Evolutionary conservation across 1,140 invertebrate species (phyloP), one percentile per base, ranked within the genome.

Genomic region (Drosophila melanica): DNA sequence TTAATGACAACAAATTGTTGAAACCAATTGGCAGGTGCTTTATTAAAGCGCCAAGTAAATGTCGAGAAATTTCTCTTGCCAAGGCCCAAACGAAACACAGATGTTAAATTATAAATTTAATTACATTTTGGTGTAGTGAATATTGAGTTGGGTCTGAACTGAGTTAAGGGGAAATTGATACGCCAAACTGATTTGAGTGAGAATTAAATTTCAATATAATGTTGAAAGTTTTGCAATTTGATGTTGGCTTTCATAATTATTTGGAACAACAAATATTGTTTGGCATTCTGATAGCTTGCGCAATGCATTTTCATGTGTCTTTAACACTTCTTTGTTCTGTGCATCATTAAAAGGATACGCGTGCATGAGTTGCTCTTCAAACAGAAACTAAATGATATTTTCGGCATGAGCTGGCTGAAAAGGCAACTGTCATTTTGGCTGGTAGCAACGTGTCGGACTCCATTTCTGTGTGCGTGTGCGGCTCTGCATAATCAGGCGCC

Each of bases 1-100:
- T 80, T 82, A 79, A 87, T 87, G 82, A 70, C 84, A 81, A 81
- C 79, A 86, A 86, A 87, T 79, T 87, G 82, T 82, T 57, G 60
- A 54, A 79, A 87, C 47, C 79, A 78, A 82, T 82, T 76, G 64
- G n/a, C 82, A 87, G 75, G 84, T 89, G 75, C 66, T 76, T 62
- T 62, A 60, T 62, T 33, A 54, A 71, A 58, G 78, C 81, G 45
- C 50, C 37, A 65, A 66, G 60, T 62, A 47, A 67, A 81, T 66
- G 62, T 67, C 51, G 44, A 59, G 48, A 50, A 63, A 59, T 58
- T 58, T 53, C 12, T 39, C 54, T 7, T 27, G 27, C 27, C 27
- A 5, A 44, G 30, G 35, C 47, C 23, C 39, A 58, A 58, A 33
- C 14, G 11, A 18, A 53, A 33, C 27, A 35, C 48, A 45, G 50